Percentiles rank a stretch among this genome's conserved stretches.
Evolutionary conservation across 2,113 vertebrate genomes (phyloP).

Genomic region (Pituophis catenifer): DNA sequence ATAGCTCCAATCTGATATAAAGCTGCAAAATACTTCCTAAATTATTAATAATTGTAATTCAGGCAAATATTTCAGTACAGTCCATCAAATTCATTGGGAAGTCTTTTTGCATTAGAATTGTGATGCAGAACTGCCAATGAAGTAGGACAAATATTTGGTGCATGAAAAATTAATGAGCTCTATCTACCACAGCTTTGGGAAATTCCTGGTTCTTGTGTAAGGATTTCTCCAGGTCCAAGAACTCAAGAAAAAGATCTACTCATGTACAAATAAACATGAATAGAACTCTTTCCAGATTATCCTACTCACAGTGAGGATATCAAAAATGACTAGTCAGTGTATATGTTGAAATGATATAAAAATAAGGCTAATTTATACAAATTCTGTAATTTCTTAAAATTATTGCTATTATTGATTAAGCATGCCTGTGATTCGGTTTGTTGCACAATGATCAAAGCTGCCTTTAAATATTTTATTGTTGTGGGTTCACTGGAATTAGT

Average conservation of each 20-base stretch:
- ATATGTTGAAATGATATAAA: neutral
- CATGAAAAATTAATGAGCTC: neutral
- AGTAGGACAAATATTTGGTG: neutral
- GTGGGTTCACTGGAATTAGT: neutral
- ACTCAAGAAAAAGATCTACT: neutral
- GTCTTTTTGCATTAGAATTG: neutral
- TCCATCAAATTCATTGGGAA: neutral
- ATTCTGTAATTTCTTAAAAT: neutral
- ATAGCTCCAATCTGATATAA: neutral
- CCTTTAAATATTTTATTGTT: neutral
- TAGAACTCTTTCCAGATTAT: neutral
- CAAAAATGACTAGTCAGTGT: neutral
- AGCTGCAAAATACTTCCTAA: neutral
- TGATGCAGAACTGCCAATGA: neutral
- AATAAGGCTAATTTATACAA: neutral
- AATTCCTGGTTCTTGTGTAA: neutral
- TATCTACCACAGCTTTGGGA: neutral
- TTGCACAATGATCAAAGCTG: neutral
- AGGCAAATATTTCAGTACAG: neutral
- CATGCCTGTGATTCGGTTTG: neutral
- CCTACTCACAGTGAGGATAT: neutral
- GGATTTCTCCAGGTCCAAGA: neutral
- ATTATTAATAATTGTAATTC: neutral
- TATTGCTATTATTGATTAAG: neutral
- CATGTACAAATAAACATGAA: neutral